Evolutionary conservation across 2,888 invertebrate species (phyloP).

Genomic region (Eristalis tenax): DNA sequence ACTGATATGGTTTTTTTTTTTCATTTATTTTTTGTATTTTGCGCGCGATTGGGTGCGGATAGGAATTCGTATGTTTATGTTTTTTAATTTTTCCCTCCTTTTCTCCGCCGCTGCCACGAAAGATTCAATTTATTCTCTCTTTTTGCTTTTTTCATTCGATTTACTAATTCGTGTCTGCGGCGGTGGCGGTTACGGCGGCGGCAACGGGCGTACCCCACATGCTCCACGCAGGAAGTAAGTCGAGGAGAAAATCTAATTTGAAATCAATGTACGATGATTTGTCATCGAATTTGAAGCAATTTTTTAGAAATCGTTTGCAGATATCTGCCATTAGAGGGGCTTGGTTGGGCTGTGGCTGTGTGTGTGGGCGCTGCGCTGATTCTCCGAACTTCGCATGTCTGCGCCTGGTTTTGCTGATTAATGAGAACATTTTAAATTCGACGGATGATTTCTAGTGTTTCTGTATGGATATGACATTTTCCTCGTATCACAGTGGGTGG

Average conservation of each 20-base stretch:
- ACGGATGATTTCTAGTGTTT: background rate
- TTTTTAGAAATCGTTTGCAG: constrained; percentile 9
- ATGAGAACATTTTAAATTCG: constrained; percentile 6
- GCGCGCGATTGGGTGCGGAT: constrained; percentile 31
- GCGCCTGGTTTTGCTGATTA: constrained; percentile 5
- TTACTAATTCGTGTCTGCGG: constrained; percentile 2
- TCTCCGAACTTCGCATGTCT: constrained; percentile 8
- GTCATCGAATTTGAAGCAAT: constrained; percentile 28
- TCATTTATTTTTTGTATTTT: background rate
- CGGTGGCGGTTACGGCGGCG: background rate
- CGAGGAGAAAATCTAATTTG: constrained; percentile 22
- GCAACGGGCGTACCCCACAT: background rate
- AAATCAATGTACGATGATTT: constrained; percentile 29
- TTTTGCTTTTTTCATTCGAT: background rate
- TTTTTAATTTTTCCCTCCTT: background rate
- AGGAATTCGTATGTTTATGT: constrained; percentile 9
- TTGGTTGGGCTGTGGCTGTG: background rate
- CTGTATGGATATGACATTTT: background rate
- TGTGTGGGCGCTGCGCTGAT: background rate
- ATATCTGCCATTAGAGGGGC: background rate
- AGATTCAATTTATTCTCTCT: background rate
- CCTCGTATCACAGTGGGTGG: background rate
- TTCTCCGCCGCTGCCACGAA: background rate
- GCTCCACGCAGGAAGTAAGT: constrained; percentile 10
- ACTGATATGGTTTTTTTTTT: background rate